These are phyloP conservation scores for Mesoclemmys tuberculata DNA, from an alignment of 2,113 vertebrate genomes.

Conservation along the genomic window DNA sequence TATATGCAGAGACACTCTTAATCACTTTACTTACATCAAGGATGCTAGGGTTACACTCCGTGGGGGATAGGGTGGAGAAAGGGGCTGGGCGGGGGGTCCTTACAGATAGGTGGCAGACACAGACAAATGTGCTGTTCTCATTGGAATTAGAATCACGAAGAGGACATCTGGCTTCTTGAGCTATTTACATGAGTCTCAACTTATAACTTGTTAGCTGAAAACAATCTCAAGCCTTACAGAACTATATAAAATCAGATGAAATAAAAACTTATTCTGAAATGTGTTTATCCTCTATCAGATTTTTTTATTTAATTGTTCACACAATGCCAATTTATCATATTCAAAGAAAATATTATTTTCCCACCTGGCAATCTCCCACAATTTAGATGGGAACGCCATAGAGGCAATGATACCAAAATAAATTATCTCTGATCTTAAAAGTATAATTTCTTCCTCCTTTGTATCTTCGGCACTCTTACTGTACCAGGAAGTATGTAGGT, in stretches of 20 bases:
- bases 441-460: neutral
- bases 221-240: too few relatives aligned
- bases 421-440: neutral
- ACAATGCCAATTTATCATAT: neutral
- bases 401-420: neutral
- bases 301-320: neutral
- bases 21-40: too few relatives aligned
- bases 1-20: too few relatives aligned
- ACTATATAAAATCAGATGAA: neutral
- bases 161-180: too few relatives aligned
- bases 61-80: too few relatives aligned
- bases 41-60: too few relatives aligned
- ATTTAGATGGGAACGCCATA: neutral
- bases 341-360: neutral
- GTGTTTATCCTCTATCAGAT: neutral
- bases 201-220: too few relatives aligned
- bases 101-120: too few relatives aligned
- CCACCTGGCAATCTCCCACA: neutral
- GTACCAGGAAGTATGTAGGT: neutral
- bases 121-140: too few relatives aligned
- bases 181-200: too few relatives aligned
- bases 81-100: too few relatives aligned
- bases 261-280: neutral
- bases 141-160: too few relatives aligned
- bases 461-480: neutral